Conservation (phyloP, 1,140 invertebrate genomes). For the Drosophila watanabei region DNA sequence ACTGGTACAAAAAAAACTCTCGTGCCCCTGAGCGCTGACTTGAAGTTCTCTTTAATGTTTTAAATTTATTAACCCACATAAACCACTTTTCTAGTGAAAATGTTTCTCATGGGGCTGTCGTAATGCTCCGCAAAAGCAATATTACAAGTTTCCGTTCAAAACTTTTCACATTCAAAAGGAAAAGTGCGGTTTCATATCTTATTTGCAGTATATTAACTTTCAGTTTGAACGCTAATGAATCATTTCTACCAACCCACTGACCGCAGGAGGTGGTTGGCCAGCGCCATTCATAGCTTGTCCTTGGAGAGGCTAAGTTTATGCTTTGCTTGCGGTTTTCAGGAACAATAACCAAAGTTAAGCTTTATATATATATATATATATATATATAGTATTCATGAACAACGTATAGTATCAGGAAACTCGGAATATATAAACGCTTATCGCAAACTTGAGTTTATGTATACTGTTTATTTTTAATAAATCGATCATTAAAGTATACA, state of each 20-base stretch:
- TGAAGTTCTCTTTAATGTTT: slow-evolving; percentile 1
- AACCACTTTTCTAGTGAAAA: slow-evolving; percentile 23
- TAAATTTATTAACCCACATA: slow-evolving; percentile 41
- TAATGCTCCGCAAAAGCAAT: slow-evolving; percentile 18
- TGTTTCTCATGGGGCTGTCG: slow-evolving; percentile 10
- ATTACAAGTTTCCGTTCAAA: slow-evolving; percentile 33
- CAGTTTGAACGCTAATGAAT: slow-evolving; percentile 34
- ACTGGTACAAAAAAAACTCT: neutral
- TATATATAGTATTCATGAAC: neutral
- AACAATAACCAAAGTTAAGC: slow-evolving; percentile 1
- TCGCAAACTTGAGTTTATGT: neutral
- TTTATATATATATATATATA: too few species aligned
- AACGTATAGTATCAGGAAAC: neutral
- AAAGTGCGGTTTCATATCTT: slow-evolving; percentile 26
- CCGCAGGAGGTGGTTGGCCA: slow-evolving; percentile 15
- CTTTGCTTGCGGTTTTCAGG: slow-evolving; percentile 3
- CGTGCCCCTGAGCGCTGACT: neutral
- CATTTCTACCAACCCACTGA: slow-evolving; percentile 39
- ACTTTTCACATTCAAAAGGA: slow-evolving; percentile 37
- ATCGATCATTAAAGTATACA: neutral
- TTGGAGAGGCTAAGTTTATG: slow-evolving; percentile 13
- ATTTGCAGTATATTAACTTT: slow-evolving; percentile 21
- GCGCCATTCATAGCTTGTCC: slow-evolving; percentile 4
- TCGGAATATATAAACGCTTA: neutral
- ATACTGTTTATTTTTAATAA: neutral